A percentile compares a stretch with the other conserved stretches of the same genome.
Evolutionary conservation across 2,797 vertebrate species (phyloP).

Genomic region (Buphagus erythrorhynchus): DNA sequence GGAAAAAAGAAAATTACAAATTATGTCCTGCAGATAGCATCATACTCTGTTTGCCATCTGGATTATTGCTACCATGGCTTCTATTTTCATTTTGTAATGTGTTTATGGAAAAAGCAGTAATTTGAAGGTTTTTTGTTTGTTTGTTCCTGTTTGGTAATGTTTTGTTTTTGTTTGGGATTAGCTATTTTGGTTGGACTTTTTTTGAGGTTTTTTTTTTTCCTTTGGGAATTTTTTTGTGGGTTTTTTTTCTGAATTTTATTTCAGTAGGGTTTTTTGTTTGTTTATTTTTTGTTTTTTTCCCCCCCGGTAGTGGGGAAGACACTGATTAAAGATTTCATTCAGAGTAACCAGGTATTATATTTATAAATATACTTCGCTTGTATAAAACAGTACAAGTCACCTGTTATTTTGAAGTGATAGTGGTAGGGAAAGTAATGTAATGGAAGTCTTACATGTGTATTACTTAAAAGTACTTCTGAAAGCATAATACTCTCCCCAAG

Average conservation of each 20-base stretch:
- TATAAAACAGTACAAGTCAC: neutral
- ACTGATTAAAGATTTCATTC: neutral
- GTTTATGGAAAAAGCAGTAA: neutral
- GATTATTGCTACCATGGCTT: neutral
- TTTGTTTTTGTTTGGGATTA: neutral
- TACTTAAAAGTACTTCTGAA: neutral
- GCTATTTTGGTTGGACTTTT: neutral
- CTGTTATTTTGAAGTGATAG: neutral
- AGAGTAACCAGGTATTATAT: neutral
- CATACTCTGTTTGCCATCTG: neutral
- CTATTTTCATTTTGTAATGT: neutral
- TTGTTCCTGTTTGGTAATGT: neutral
- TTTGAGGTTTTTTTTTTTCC: too few species aligned
- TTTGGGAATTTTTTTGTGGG: neutral
- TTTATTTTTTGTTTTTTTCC: neutral
- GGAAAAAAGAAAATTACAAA: neutral
- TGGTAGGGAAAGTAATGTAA: neutral
- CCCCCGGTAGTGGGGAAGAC: neutral
- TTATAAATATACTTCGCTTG: neutral
- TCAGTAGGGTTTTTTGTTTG: neutral
- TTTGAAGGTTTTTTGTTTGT: neutral
- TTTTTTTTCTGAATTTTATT: neutral
- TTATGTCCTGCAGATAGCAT: neutral
- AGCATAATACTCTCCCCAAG: fast-evolving
- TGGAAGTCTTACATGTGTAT: neutral